Percentiles rank a stretch among this genome's conserved stretches.
Conservation (phyloP, 2,888 invertebrate species). For the Drosophila ezoana region DNA sequence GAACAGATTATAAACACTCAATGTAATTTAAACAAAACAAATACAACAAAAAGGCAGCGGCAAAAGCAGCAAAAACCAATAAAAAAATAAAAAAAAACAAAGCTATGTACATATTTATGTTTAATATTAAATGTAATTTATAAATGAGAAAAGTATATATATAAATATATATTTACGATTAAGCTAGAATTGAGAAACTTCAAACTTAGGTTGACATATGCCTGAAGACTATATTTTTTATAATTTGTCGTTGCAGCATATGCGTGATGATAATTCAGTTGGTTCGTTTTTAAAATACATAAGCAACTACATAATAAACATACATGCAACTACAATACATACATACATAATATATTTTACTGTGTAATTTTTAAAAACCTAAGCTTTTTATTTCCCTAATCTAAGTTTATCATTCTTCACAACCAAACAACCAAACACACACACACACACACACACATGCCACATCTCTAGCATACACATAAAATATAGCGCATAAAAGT, state of each 20-base stretch:
- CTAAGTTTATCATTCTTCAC: slow-evolving; percentile 72
- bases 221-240: slow-evolving; percentile 75
- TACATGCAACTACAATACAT: slow-evolving; percentile 41
- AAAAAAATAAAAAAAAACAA: slow-evolving; percentile 19
- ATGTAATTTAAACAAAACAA: slow-evolving; percentile 49
- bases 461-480: slow-evolving; percentile 62
- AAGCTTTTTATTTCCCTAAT: slow-evolving; percentile 65
- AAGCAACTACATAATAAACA: slow-evolving; percentile 48
- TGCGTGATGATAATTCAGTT: slow-evolving; percentile 60
- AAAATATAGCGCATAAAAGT: slow-evolving; percentile 57
- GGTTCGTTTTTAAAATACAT: slow-evolving; percentile 57
- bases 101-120: slow-evolving; percentile 71
- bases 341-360: slow-evolving; percentile 62
- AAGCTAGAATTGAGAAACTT: slow-evolving; percentile 52
- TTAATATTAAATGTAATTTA: slow-evolving; percentile 69
- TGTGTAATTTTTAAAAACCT: slow-evolving; percentile 69
- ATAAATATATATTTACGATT: slow-evolving; percentile 37
- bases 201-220: slow-evolving; percentile 61
- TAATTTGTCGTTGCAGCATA: slow-evolving; percentile 65
- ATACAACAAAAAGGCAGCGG: slow-evolving; percentile 48
- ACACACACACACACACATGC: slow-evolving; percentile 4
- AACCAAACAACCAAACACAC: slow-evolving; percentile 30
- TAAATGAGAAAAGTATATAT: slow-evolving; percentile 30
- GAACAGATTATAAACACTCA: slow-evolving; percentile 45
- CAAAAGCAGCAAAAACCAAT: slow-evolving; percentile 45